Base-by-base conservation (phyloP, 2,797 vertebrate species). In the Graptemys geographica region DNA sequence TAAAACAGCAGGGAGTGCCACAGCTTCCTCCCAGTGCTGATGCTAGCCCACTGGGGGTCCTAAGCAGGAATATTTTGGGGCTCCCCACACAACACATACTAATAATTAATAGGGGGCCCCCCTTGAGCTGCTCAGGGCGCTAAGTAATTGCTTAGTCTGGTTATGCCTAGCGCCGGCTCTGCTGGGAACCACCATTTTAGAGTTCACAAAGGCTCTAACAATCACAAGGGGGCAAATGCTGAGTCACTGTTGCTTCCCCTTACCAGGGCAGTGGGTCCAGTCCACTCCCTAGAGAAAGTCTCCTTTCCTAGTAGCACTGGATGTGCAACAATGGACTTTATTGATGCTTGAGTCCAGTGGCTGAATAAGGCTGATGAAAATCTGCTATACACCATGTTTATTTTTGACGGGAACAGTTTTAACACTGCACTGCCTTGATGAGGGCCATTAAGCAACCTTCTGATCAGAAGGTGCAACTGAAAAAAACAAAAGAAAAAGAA, bases 401-500 rank as follows among this genome's bases (percentile, higher is more conserved):
- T 44, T 86, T 82, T 86, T 92, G 90, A 69, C 3, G 65, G 65
- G 19, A 69, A 69, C 9, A 69, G 19, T 37, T 69, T 69, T 37
- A 69, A 69, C n/a, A 69, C 9, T 21, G n/a, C 65, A 10, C n/a
- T 37, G 65, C 65, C 19, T 37, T 69, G 65, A 69, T 37, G 19
- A 37, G 8, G n/a, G 8, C 65, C 65, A 69, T 69, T 21, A 37
- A n/a, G 3, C 19, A 69, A n/a, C 9, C 65, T 37, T 69, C 59
- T 62, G 31, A 31, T 62, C 65, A 69, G 65, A 92, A 93, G 74
- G 15, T 27, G 52, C 21, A 59, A 1, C 33, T 84, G 65, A 83
- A 94, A 90, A 96, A 18, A 52, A 83, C 0, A 81, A 52, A 21
- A 83, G 72, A 47, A 94, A 84, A 83, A 74, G 19, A 92, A 69